phyloP scores from a whole-genome alignment of 1,140 invertebrate genomes.

The Pseudomyrmex dendroicus region DNA sequence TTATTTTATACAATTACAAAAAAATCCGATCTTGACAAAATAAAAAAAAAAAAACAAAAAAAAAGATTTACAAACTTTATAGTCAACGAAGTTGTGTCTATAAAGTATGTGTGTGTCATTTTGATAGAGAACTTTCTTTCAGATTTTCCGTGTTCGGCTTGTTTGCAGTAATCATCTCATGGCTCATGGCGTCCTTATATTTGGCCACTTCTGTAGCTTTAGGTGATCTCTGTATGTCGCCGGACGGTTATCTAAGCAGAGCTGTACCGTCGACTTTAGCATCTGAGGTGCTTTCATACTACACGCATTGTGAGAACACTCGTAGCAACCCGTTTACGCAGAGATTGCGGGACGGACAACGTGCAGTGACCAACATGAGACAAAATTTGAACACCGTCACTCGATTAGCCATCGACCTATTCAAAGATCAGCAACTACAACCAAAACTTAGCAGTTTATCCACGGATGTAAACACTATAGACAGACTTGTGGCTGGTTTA shows the following conservation, averaged over 20 bases:
- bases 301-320: slow-evolving; percentile 92
- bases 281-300: slow-evolving; percentile 91
- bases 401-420: slow-evolving; percentile 87
- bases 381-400: slow-evolving; percentile 87
- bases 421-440: slow-evolving; percentile 87
- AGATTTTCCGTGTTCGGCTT: slow-evolving; percentile 94
- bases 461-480: slow-evolving; percentile 89
- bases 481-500: slow-evolving; percentile 86
- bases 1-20: not conserved
- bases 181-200: slow-evolving; percentile 94
- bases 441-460: slow-evolving; percentile 90
- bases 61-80: too few species aligned
- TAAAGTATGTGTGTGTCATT: not conserved
- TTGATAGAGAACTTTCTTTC: slow-evolving; percentile 22
- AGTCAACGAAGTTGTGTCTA: not conserved
- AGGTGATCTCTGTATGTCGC: slow-evolving; percentile 91
- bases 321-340: slow-evolving; percentile 92
- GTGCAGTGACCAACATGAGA: slow-evolving; percentile 89
- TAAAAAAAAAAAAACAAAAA: too few species aligned
- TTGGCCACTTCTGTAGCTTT: slow-evolving; percentile 92
- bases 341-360: slow-evolving; percentile 90
- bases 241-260: slow-evolving; percentile 86
- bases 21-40: not conserved
- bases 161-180: slow-evolving; percentile 95
- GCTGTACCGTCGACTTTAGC: slow-evolving; percentile 79